Evolutionary conservation across 2,888 invertebrate genomes (phyloP), one percentile per base, ranked within the genome.

Genomic region (Eupeodes latifasciatus): DNA sequence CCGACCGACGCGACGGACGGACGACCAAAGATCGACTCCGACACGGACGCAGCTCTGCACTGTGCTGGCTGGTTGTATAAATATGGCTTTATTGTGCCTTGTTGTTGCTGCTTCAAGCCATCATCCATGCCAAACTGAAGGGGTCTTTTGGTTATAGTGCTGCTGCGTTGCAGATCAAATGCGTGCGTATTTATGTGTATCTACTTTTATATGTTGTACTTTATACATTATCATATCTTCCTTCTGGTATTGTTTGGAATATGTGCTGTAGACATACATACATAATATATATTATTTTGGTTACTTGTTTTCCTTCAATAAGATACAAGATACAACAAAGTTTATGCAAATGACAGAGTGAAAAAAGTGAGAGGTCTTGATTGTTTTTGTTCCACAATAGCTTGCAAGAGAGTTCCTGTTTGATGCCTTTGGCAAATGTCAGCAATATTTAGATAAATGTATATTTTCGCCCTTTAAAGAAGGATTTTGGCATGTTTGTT

Each of bases 121-220:
- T 57, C 40, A 53, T n/a, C 47, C 16, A 19, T 49, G 53, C n/a
- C 59, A 59, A 59, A 27, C 59, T 72, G 27, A 59, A 40, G 72
- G 47, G 36, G 57, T 62, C 61, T 64, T 77, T 77, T 62, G 10
- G 40, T 27, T 27, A 27, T 47, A 36, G 53, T 83, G 83, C 83
- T 57, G 55, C 71, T 86, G 86, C 86, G 86, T 82, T 62, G 44
- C 44, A 57, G 40, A 82, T 71, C 57, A 75, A 74, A 79, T 67
- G 72, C 77, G 79, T 82, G 77, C 62, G 82, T 78, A 51, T 67
- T 64, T 59, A 67, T 67, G 51, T 51, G 34, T 67, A 67, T 27
- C 47, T 66, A 27, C n/a, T 0, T 66, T 14, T 66, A 10, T 16
- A 36, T 4, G 9, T 14, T 2, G 7, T 27, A 27, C 27, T 27